Evolutionary conservation across 2,888 invertebrate genomes (phyloP).

Genomic region (Trilocha varians): DNA sequence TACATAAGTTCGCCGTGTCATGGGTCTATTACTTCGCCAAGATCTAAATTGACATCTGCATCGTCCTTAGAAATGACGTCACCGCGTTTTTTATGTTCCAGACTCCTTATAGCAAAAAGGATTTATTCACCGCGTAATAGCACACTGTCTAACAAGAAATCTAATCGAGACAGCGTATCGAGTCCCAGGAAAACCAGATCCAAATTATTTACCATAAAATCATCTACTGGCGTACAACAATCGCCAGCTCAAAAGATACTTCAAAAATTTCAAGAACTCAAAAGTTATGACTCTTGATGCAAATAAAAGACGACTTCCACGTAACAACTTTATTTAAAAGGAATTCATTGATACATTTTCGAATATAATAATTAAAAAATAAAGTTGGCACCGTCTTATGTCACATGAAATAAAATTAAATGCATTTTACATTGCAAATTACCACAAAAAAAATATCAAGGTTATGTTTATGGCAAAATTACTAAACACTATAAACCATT

Average conservation of each 20-base stretch:
- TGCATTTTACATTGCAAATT: neutral
- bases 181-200: conserved; percentile 14
- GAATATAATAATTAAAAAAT: neutral
- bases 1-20: conserved; percentile 45
- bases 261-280: conserved; percentile 42
- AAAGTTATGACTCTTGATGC: conserved; percentile 24
- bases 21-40: conserved; percentile 33
- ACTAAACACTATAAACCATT: neutral
- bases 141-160: conserved; percentile 16
- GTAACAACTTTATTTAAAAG: neutral
- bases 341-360: neutral
- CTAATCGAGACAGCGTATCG: neutral
- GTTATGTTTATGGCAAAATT: neutral
- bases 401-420: neutral
- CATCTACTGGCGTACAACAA: conserved; percentile 26
- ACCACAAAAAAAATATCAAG: too few relatives aligned
- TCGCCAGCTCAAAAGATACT: conserved; percentile 46
- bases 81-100: conserved; percentile 41
- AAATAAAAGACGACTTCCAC: neutral
- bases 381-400: neutral
- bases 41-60: conserved; percentile 28
- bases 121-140: conserved; percentile 24
- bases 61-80: conserved; percentile 36
- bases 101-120: conserved; percentile 30
- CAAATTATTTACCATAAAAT: conserved; percentile 31